phyloP scores from a whole-genome alignment of 2,797 vertebrate species.

The Triplophysa bombifrons region DNA sequence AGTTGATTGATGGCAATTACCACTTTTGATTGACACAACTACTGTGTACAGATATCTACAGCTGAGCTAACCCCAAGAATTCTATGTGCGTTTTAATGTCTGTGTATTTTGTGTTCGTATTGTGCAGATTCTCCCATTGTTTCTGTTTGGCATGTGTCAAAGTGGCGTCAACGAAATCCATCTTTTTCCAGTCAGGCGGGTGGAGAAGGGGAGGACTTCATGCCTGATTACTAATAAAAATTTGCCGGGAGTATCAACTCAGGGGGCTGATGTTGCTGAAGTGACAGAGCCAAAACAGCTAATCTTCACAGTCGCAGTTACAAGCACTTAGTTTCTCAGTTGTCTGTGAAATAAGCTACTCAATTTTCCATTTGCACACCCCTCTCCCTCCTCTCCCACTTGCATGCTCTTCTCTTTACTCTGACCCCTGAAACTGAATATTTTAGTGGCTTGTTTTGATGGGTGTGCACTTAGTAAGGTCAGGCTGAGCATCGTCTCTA shows the following conservation, averaged over 20 bases:
- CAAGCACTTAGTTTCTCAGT: constrained; percentile 57
- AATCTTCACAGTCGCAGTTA: constrained; percentile 52
- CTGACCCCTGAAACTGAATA: constrained; percentile 1
- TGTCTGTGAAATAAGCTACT: constrained; percentile 56
- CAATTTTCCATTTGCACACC: constrained; percentile 16
- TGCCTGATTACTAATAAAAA: constrained; percentile 48
- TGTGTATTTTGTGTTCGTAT: background rate
- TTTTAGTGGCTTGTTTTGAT: constrained; percentile 9
- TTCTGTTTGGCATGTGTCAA: background rate
- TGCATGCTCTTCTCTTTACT: background rate
- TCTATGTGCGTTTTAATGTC: background rate
- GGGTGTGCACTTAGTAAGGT: constrained; percentile 11
- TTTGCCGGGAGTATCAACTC: constrained; percentile 37
- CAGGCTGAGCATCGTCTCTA: constrained; percentile 17
- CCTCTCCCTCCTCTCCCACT: constrained; percentile 12
- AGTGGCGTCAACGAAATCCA: background rate
- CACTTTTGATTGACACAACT: background rate
- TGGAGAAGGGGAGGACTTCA: constrained; percentile 22
- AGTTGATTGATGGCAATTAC: constrained; percentile 1
- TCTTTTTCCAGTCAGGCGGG: constrained; percentile 1
- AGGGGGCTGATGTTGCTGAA: constrained; percentile 42
- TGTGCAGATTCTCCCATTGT: background rate
- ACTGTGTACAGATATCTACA: background rate
- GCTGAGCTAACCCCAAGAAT: background rate
- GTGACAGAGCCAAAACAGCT: constrained; percentile 50